Conservation (phyloP, 2,888 invertebrate genomes). For the Mayetiola destructor region DNA sequence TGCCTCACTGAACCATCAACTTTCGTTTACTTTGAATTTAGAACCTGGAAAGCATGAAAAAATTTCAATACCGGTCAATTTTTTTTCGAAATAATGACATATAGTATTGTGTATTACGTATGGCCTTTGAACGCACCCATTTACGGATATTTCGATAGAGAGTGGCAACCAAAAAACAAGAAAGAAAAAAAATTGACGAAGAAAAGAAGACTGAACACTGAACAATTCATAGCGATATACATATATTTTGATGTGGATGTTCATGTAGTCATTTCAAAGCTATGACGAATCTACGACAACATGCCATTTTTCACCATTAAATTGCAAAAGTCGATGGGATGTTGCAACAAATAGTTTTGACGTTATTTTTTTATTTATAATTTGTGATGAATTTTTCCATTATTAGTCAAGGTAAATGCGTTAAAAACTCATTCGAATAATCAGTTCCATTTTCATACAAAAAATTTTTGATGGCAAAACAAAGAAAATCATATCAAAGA, state of each 20-base stretch:
- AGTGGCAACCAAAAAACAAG: no score
- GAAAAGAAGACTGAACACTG: constrained; percentile 6
- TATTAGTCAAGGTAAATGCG: constrained; percentile 22
- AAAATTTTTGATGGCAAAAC: no score
- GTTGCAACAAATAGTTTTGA: constrained; percentile 14
- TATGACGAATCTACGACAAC: constrained; percentile 12
- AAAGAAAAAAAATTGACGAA: no score
- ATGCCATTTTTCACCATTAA: constrained; percentile 13
- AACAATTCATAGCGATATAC: no score
- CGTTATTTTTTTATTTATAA: constrained; percentile 22
- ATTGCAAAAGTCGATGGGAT: constrained; percentile 13
- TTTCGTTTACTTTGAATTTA: no score
- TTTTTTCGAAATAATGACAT: no score
- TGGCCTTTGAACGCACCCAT: neutral
- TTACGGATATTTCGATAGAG: neutral
- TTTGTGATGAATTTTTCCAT: constrained; percentile 25
- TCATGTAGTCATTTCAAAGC: constrained; percentile 6
- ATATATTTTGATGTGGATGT: constrained; percentile 6
- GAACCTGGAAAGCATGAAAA: no score
- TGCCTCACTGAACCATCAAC: no score
- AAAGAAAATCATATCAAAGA: no score
- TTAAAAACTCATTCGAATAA: neutral
- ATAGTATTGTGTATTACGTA: no score
- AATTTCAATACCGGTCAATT: no score
- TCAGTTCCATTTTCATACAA: neutral